These are phyloP conservation scores for Galeopterus variegatus DNA, from an alignment of 2,113 vertebrate genomes.

Conservation along the genomic window DNA sequence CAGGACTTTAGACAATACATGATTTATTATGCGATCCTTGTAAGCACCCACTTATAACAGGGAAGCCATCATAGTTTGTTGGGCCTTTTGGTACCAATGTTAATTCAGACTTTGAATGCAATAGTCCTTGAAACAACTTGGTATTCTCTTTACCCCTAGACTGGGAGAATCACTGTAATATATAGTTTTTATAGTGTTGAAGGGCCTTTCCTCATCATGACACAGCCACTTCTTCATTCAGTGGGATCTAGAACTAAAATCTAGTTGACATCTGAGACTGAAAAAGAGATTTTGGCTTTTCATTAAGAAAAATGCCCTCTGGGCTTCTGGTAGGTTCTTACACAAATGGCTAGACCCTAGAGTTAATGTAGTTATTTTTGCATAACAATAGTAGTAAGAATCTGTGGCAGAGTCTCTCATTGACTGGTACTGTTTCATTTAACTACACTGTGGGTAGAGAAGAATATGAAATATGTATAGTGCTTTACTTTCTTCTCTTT, in stretches of 20 bases:
- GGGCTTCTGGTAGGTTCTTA: neutral
- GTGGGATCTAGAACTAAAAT: neutral
- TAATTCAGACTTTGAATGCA: neutral
- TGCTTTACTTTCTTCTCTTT: neutral
- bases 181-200: neutral
- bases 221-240: neutral
- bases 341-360: neutral
- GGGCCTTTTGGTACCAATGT: neutral
- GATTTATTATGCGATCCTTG: neutral
- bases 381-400: neutral
- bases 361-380: neutral
- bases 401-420: neutral
- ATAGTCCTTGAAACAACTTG: neutral
- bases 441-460: neutral
- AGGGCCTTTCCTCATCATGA: neutral
- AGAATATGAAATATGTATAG: neutral
- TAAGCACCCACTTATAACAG: neutral
- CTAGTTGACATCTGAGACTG: neutral
- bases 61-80: neutral
- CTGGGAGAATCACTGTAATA: neutral
- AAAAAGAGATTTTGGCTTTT: neutral
- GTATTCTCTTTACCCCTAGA: neutral
- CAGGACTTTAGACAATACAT: neutral
- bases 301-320: neutral
- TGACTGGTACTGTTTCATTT: neutral